Evolutionary conservation across 2,113 vertebrate species (phyloP).

Genomic region (Nothobranchius kuhntae): DNA sequence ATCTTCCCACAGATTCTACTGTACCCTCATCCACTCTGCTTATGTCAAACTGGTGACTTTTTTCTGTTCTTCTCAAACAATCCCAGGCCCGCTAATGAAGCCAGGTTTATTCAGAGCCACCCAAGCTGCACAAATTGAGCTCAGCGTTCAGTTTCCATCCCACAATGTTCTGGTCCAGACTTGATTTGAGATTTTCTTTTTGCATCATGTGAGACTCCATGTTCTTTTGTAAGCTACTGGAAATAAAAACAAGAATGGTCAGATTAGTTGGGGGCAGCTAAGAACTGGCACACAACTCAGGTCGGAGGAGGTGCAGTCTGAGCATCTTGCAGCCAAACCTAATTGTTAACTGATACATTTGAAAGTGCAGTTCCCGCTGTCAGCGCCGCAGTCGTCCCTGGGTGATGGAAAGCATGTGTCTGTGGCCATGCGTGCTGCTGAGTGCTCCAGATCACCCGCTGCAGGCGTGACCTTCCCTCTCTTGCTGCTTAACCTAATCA

Average conservation of each 20-base stretch:
- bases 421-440: slow-evolving; percentile 48
- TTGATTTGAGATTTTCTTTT: slow-evolving; percentile 3
- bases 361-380: slow-evolving; percentile 35
- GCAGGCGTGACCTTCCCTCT: slow-evolving; percentile 74
- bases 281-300: neutral
- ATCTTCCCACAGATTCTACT: slow-evolving; percentile 44
- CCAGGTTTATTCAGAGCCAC: slow-evolving; percentile 46
- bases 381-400: slow-evolving; percentile 34
- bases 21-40: slow-evolving; percentile 17
- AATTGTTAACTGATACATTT: slow-evolving; percentile 38
- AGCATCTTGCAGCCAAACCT: slow-evolving; percentile 12
- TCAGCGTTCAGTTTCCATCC: slow-evolving; percentile 32
- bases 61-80: slow-evolving; percentile 56
- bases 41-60: slow-evolving; percentile 26
- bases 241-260: slow-evolving; percentile 21
- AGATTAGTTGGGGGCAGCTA: neutral
- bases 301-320: neutral
- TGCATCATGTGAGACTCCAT: slow-evolving; percentile 21
- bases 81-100: slow-evolving; percentile 56
- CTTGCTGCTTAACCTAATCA: slow-evolving; percentile 82
- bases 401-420: slow-evolving; percentile 72
- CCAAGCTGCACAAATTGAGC: slow-evolving; percentile 50
- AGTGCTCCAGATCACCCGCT: slow-evolving; percentile 57
- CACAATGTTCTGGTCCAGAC: slow-evolving; percentile 27
- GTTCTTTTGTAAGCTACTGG: slow-evolving; percentile 10